These are phyloP conservation scores for Ranitomeya imitator DNA, from an alignment of 2,113 vertebrate species.

Conservation along the genomic window DNA sequence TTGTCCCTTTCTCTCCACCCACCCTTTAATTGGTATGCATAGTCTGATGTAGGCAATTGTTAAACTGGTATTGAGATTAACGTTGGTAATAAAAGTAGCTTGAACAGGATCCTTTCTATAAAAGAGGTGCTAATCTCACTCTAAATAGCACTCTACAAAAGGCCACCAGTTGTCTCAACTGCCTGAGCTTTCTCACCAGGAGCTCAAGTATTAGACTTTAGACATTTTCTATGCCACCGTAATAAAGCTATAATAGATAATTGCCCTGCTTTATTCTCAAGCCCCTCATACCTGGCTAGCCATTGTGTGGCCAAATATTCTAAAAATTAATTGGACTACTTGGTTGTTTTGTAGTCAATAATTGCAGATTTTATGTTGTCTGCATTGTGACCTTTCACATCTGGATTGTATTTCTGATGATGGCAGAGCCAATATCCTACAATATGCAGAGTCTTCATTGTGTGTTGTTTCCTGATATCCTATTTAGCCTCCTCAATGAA, in stretches of 20 bases:
- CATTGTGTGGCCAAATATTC: not conserved
- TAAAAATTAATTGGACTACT: conserved; percentile 9
- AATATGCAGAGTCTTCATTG: not conserved
- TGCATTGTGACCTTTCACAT: conserved; percentile 7
- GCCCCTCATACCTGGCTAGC: not conserved
- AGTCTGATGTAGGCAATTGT: not conserved
- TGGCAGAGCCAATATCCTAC: not conserved
- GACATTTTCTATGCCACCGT: not conserved
- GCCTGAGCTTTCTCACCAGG: conserved; percentile 56
- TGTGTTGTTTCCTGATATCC: not conserved
- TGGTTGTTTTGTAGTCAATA: conserved; percentile 6
- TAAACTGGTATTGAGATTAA: accelerated
- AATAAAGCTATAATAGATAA: conserved; percentile 22
- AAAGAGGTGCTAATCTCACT: conserved; percentile 52
- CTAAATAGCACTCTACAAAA: not conserved
- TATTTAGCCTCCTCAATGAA: not conserved
- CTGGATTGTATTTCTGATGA: conserved; percentile 19
- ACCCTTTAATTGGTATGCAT: conserved; percentile 22
- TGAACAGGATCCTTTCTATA: not conserved
- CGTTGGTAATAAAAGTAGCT: conserved; percentile 35
- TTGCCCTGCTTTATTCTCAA: not conserved
- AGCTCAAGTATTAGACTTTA: conserved; percentile 10
- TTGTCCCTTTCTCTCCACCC: conserved; percentile 42
- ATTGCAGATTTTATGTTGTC: not conserved
- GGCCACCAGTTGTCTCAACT: not conserved